Conservation (phyloP, 2,797 vertebrate species). For the Cichlasoma orientale region DNA sequence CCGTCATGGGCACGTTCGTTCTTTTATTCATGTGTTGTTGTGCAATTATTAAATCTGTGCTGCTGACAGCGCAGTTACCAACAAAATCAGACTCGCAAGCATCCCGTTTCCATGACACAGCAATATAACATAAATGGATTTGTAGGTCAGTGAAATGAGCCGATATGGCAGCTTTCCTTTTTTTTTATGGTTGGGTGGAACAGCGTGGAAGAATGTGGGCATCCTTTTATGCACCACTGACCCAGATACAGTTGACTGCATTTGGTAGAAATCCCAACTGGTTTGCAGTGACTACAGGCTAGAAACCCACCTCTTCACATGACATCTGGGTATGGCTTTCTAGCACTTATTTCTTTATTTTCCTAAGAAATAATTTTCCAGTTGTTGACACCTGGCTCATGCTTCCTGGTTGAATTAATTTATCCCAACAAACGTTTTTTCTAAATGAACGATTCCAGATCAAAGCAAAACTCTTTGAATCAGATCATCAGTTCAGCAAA, state of each 20-base stretch:
- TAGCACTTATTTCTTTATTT: no score
- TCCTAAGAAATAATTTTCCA: not conserved
- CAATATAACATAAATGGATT: conserved; percentile 13
- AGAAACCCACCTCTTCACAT: not conserved
- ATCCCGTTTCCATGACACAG: not conserved
- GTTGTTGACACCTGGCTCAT: not conserved
- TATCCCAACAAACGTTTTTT: not conserved
- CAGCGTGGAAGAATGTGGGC: not conserved
- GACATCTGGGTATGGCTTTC: not conserved
- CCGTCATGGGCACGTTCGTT: not conserved
- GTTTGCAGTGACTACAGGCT: not conserved
- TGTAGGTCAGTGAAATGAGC: conserved; percentile 9
- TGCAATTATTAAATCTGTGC: not conserved
- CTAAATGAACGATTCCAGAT: not conserved
- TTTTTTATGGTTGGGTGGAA: not conserved
- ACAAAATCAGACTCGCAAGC: not conserved
- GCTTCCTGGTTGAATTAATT: not conserved
- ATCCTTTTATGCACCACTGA: conserved; percentile 14
- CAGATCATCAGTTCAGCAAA: not conserved
- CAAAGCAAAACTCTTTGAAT: not conserved
- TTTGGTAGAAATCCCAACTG: not conserved
- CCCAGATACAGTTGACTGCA: conserved; percentile 7
- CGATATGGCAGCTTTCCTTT: conserved; percentile 20
- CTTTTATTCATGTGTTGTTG: conserved; percentile 25
- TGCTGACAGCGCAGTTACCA: conserved; percentile 15